Evolutionary conservation across 1,140 invertebrate species (phyloP).

Genomic region (Kradibia gibbosae): DNA sequence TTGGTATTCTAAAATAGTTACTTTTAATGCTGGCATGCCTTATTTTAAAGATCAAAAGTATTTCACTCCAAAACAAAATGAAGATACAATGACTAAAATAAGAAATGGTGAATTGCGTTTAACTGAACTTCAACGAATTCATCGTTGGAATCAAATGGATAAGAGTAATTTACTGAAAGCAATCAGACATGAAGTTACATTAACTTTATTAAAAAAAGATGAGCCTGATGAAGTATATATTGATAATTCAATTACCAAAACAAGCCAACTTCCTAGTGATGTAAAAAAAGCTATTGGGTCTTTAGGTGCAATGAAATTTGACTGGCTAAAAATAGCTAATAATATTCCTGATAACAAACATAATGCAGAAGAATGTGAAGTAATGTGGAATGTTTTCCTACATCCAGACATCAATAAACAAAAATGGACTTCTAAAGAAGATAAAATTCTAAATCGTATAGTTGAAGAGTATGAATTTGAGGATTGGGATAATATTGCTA

Average conservation of each 20-base stretch:
- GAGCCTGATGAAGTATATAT: slow-evolving; percentile 6
- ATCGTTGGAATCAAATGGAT: slow-evolving; percentile 62
- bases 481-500: slow-evolving; percentile 79
- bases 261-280: slow-evolving; percentile 54
- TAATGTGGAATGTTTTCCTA: slow-evolving; percentile 80
- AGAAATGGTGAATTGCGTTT: slow-evolving; percentile 62
- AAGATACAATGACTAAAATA: slow-evolving; percentile 66
- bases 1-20: slow-evolving; percentile 39
- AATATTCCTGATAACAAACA: slow-evolving; percentile 70
- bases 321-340: slow-evolving; percentile 72
- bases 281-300: slow-evolving; percentile 58
- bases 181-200: slow-evolving; percentile 57
- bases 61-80: slow-evolving; percentile 64
- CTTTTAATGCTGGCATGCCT: slow-evolving; percentile 63
- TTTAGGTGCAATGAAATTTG: slow-evolving; percentile 61
- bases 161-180: slow-evolving; percentile 60
- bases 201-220: slow-evolving; percentile 43
- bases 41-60: slow-evolving; percentile 70
- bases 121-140: slow-evolving; percentile 57
- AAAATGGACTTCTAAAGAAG: slow-evolving; percentile 76
- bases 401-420: slow-evolving; percentile 78
- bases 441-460: slow-evolving; percentile 70
- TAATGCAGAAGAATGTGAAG: slow-evolving; percentile 73
- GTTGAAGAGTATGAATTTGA: slow-evolving; percentile 71
- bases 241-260: slow-evolving; percentile 27